A percentile compares a stretch with the other conserved stretches of the same genome.
phyloP scores from a whole-genome alignment of 2,113 vertebrate species.

The Saguinus midas region DNA sequence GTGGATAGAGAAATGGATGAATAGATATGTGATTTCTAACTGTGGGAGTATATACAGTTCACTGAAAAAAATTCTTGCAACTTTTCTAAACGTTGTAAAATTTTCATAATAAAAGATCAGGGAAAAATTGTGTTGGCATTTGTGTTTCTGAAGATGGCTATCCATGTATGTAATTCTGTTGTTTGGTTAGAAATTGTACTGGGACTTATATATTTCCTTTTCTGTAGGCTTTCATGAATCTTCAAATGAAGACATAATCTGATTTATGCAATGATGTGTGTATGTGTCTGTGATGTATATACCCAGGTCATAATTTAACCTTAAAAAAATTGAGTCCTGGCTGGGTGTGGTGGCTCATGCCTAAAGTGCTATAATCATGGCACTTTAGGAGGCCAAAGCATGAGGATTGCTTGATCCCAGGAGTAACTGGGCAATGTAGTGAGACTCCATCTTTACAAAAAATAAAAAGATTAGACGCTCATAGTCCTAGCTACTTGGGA shows the following conservation, averaged over 20 bases:
- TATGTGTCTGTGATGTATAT: neutral
- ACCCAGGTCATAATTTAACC: neutral
- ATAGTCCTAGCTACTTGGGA: neutral
- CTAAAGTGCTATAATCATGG: neutral
- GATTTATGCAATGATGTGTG: neutral
- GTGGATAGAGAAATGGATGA: no score
- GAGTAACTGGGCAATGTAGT: neutral
- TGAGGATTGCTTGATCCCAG: neutral
- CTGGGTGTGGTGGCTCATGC: neutral
- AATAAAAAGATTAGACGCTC: neutral
- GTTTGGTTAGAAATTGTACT: no score
- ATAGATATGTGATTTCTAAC: no score
- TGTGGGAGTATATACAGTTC: no score
- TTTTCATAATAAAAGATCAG: no score
- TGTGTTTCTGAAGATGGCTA: no score
- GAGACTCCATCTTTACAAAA: neutral
- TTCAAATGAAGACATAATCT: neutral
- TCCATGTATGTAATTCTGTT: no score
- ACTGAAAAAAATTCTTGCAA: no score
- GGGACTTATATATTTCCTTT: neutral
- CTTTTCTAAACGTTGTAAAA: no score
- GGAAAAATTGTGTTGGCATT: no score
- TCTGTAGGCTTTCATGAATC: neutral
- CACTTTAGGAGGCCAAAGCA: neutral
- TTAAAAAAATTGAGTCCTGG: neutral